Conservation (phyloP, 1,140 invertebrate species). For the Dinoponera quadriceps region DNA sequence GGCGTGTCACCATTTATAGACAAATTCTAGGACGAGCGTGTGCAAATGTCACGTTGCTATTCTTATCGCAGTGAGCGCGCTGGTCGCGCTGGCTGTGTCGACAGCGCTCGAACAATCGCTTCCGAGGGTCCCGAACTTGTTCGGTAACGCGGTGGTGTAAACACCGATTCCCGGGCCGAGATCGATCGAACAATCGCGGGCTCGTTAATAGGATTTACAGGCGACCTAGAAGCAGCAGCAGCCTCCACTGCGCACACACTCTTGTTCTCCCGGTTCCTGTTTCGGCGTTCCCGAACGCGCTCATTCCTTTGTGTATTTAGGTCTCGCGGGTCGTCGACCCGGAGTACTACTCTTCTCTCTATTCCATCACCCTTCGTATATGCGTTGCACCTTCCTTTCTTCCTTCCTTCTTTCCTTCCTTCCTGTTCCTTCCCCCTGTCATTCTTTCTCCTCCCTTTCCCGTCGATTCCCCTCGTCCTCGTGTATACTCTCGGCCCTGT, state of each 20-base stretch:
- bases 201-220: slow-evolving; percentile 22
- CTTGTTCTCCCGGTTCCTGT: neutral
- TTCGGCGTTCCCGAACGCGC: neutral
- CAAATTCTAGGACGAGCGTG: slow-evolving; percentile 39
- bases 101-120: neutral
- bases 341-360: neutral
- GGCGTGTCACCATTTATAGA: slow-evolving; percentile 19
- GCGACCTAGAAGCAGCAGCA: neutral
- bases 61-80: neutral
- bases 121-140: neutral
- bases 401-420: neutral
- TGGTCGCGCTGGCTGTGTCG: no score
- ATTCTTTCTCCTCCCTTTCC: no score
- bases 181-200: slow-evolving; percentile 26
- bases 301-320: slow-evolving; percentile 28
- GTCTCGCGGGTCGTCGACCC: slow-evolving; percentile 33
- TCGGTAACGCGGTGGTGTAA: slow-evolving; percentile 4
- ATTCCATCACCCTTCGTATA: neutral
- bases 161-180: neutral
- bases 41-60: slow-evolving; percentile 32
- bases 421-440: no score
- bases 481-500: neutral
- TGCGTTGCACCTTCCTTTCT: neutral
- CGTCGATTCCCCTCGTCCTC: no score
- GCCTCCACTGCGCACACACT: no score